Evolutionary conservation across 2,888 invertebrate species (phyloP).

Genomic region (Brassicogethes aeneus): DNA sequence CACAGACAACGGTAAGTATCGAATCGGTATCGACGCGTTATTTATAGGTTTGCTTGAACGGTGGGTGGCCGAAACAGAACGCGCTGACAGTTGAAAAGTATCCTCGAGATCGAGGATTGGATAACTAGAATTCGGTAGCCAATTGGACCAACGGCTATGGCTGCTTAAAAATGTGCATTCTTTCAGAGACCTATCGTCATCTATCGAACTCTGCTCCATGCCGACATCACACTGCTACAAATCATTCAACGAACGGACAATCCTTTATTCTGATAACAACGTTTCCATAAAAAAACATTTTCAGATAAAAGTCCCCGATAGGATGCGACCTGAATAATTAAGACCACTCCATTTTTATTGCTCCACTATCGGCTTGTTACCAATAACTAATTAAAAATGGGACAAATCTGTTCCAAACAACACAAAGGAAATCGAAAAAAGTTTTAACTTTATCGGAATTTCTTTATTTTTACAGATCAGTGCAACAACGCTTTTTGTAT

Average conservation of each 20-base stretch:
- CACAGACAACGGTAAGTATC: slow-evolving; percentile 20
- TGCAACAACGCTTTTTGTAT: too few relatives aligned
- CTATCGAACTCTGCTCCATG: neutral
- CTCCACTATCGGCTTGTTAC: neutral
- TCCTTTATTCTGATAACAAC: slow-evolving; percentile 1
- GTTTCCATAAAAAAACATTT: neutral
- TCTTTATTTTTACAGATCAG: too few relatives aligned
- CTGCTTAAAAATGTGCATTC: slow-evolving; percentile 26
- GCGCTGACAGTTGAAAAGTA: slow-evolving; percentile 43
- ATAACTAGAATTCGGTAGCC: slow-evolving; percentile 43
- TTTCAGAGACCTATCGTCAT: slow-evolving; percentile 21
- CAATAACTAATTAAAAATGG: neutral
- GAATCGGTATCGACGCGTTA: slow-evolving; percentile 36
- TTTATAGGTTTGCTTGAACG: slow-evolving; percentile 39
- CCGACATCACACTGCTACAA: slow-evolving; percentile 1
- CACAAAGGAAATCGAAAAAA: neutral
- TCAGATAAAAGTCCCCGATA: neutral
- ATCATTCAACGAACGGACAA: slow-evolving; percentile 2
- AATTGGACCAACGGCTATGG: slow-evolving; percentile 39
- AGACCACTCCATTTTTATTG: neutral
- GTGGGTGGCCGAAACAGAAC: slow-evolving; percentile 39
- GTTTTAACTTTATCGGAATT: too few relatives aligned
- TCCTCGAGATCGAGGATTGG: slow-evolving; percentile 42
- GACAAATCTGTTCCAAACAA: neutral
- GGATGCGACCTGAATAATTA: neutral